Evolutionary conservation across 1,140 invertebrate species (phyloP), one percentile per base, ranked within the genome.

Genomic region (Argopecten irradians): DNA sequence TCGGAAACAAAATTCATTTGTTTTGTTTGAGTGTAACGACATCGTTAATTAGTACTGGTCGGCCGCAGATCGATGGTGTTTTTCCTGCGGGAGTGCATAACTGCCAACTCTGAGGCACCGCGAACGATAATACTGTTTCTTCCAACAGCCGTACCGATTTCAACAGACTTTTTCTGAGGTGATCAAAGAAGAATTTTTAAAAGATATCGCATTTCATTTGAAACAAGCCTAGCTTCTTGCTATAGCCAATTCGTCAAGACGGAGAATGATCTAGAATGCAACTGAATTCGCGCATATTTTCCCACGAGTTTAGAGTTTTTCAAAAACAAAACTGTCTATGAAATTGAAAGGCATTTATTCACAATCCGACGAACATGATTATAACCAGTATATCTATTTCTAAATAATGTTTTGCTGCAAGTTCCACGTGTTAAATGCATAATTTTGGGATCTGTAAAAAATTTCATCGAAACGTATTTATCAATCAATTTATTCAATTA

Each of bases 1-100:
- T 71, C 55, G 5, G 55, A 71, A 71, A 71, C 55, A 71, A n/a
- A 71, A 71, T 71, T 71, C 55, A 71, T 71, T 71, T 71, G 55
- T 71, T 71, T 71, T 71, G 55, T 71, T 71, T 71, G 28, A n/a
- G 16, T n/a, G 13, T 71, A 71, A 71, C 55, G 55, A 71, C 55
- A 28, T n/a, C 55, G 55, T 71, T 71, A 71, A 71, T 71, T 71
- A 71, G 22, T n/a, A n/a, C 22, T 28, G 55, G 55, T n/a, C 55
- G 28, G 16, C 55, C n/a, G 5, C 55, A 1, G 28, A 71, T 71
- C 55, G 55, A 71, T 71, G 55, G n/a, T n/a, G n/a, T 71, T 28
- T 16, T 8, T 28, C 55, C 55, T 71, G 11, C 28, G 55, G 55
- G 55, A 71, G 0, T 16, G 22, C 22, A 11, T 28, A 28, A 71